Evolutionary conservation across 2,888 invertebrate species (phyloP), one percentile per base, ranked within the genome.

Genomic region (Nomada flava): DNA sequence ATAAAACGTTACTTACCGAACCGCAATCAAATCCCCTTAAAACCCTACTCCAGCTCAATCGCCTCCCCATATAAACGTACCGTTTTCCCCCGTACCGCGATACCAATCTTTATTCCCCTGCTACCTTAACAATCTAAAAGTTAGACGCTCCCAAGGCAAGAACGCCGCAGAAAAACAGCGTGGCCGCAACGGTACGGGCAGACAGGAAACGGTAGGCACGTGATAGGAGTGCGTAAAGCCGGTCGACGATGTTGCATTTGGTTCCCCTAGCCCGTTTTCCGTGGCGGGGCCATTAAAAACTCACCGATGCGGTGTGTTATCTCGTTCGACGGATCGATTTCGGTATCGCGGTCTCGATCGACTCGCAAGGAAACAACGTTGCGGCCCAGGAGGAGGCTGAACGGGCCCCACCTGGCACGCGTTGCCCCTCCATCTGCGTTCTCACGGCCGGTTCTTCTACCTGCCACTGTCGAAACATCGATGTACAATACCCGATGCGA

Each of bases 331-430:
- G 44, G 77, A 87, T 87, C 87, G 83, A 87, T 78, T 73, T 78
- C 29, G 68, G 63, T 88, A 86, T 88, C 87, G 79, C 75, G 86
- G 84, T 73, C 72, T 79, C 74, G 88, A 87, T 87, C 87, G 76
- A 55, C 68, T 68, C 71, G 76, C 70, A 42, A 62, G 84, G 76
- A 77, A 84, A 83, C 79, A 63, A 75, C 84, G 77, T 79, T 79
- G 76, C 75, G 68, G 65, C 59, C 23, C 69, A 29, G 50, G 76
- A 79, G 68, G 68, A 77, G 63, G 70, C 57, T 44, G 78, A 55
- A 44, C 50, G 10, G 47, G 55, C 67, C 83, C 87, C 88, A 88
- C 87, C 88, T 88, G 88, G 88, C 88, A 88, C 88, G 88, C 88
- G 88, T 79, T 80, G 67, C 75, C 71, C 76, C 79, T 63, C 87